A percentile compares a stretch with the other conserved stretches of the same genome.
Conservation (phyloP, 2,113 vertebrate genomes). For the Bambusicola thoracicus region DNA sequence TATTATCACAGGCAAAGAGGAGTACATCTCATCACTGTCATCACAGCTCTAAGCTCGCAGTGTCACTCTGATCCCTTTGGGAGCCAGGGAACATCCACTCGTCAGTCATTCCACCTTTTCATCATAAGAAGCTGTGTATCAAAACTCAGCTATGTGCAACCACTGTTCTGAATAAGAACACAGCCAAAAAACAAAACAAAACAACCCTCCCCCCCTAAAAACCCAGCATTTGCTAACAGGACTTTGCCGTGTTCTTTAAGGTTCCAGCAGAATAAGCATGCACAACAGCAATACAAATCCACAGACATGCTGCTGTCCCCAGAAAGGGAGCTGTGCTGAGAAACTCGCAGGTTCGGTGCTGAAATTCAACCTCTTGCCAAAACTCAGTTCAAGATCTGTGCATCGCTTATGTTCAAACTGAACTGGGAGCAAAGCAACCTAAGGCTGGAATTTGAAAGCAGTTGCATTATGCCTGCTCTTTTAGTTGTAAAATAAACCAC, state of each 20-base stretch:
- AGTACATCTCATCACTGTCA: neutral
- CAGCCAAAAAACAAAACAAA: neutral
- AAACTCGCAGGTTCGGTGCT: neutral
- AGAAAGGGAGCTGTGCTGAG: neutral
- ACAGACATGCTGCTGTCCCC: neutral
- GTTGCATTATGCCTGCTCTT: neutral
- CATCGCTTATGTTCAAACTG: neutral
- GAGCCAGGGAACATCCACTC: constrained; percentile 11
- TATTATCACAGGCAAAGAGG: constrained; percentile 47
- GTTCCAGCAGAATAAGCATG: neutral
- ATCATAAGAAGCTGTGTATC: neutral
- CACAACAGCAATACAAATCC: neutral
- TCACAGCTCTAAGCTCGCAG: neutral
- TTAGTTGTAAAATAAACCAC: neutral
- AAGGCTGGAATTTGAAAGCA: neutral
- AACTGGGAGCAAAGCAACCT: neutral
- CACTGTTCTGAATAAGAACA: neutral
- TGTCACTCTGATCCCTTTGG: constrained; percentile 31
- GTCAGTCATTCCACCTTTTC: constrained; percentile 20
- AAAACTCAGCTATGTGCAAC: neutral
- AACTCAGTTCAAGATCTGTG: neutral
- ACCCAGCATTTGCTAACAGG: neutral
- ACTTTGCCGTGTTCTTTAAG: neutral
- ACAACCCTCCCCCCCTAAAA: accelerated
- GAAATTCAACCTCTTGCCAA: neutral